phyloP scores from a whole-genome alignment of 2,888 invertebrate species.

The Hypsopygia costalis region DNA sequence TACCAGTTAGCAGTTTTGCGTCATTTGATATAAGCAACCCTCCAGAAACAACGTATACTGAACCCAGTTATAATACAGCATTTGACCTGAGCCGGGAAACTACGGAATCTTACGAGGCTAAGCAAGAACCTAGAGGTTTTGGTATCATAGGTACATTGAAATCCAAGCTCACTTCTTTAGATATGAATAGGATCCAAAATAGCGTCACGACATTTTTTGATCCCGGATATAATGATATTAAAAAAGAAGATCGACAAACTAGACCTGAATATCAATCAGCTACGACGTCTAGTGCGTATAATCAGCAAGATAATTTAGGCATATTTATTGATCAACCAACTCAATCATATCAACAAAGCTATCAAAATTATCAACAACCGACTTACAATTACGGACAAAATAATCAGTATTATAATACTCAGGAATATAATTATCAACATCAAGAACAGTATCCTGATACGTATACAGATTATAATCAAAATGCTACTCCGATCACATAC shows the following conservation, averaged over 20 bases:
- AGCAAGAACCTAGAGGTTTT: conserved; percentile 50
- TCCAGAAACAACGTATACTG: conserved; percentile 18
- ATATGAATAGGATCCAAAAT: conserved; percentile 70
- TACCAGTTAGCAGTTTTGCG: conserved; percentile 18
- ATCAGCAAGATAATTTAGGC: conserved; percentile 37
- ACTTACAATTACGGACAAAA: conserved; percentile 7
- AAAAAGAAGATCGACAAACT: conserved; percentile 23
- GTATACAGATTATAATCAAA: conserved; percentile 3
- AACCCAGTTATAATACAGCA: conserved; percentile 40
- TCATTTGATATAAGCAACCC: conserved; percentile 23
- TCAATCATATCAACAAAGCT: conserved; percentile 16
- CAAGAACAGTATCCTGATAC: conserved; percentile 13
- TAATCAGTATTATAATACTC: conserved; percentile 13
- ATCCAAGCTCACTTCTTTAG: conserved; percentile 64
- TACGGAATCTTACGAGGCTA: conserved; percentile 42
- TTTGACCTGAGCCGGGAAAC: conserved; percentile 61
- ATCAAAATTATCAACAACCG: conserved; percentile 13
- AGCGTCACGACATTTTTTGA: conserved; percentile 73
- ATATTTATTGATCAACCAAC: conserved; percentile 39
- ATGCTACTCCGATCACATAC: conserved; percentile 3
- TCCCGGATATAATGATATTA: conserved; percentile 56
- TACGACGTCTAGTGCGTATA: conserved; percentile 20
- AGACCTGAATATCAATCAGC: conserved; percentile 18
- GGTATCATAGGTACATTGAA: conserved; percentile 72
- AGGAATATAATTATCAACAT: conserved; percentile 14